A percentile compares a stretch with the other conserved stretches of the same genome.
phyloP scores from a whole-genome alignment of 2,113 vertebrate species.

The Callithrix jacchus region DNA sequence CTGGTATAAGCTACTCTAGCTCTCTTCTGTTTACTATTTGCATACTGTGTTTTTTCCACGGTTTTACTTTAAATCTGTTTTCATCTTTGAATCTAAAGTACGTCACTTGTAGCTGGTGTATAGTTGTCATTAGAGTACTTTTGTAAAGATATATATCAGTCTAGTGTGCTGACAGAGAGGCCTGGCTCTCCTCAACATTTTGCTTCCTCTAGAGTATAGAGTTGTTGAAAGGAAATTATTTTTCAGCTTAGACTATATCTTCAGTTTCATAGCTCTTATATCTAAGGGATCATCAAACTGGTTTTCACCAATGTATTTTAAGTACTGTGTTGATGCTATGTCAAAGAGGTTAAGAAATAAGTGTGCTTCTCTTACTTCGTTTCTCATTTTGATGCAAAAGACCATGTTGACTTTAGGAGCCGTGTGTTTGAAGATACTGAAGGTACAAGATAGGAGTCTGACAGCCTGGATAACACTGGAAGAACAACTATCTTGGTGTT shows the following conservation, averaged over 20 bases:
- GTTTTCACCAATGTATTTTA: neutral
- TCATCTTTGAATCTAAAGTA: neutral
- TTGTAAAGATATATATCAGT: neutral
- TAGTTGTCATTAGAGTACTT: neutral
- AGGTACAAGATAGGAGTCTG: neutral
- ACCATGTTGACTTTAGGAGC: neutral
- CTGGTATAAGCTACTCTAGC: neutral
- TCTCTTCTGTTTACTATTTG: neutral
- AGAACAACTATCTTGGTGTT: neutral
- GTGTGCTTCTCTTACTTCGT: neutral
- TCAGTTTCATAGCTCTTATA: neutral
- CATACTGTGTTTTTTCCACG: neutral
- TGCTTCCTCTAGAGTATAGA: neutral
- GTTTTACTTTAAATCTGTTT: constrained; percentile 3
- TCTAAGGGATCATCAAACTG: neutral
- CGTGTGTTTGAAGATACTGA: neutral
- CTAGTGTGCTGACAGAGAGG: neutral
- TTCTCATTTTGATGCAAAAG: neutral
- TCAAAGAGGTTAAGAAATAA: neutral
- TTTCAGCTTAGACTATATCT: neutral
- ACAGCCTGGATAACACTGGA: neutral
- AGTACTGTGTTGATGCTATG: neutral
- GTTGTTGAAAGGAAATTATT: neutral
- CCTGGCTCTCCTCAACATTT: neutral
- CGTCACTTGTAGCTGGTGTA: neutral